Evolutionary conservation across 1,140 invertebrate species (phyloP), one percentile per base, ranked within the genome.

Genomic region (Papilio machaon): DNA sequence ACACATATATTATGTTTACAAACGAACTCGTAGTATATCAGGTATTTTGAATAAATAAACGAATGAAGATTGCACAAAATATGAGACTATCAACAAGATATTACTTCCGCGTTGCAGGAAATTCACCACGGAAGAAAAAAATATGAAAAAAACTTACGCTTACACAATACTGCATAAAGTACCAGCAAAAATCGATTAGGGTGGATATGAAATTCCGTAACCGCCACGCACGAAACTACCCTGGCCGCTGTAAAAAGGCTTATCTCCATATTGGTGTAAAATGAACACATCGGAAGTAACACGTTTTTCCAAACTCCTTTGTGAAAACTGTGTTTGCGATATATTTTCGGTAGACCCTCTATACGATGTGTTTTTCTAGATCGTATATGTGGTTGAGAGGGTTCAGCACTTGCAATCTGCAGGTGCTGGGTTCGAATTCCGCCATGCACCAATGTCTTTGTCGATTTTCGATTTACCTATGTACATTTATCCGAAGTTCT

Each of bases 211-310:
- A 70, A 70, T 70, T 70, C 64, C 64, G 64, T 70, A 70, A 70
- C 58, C 64, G 64, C 64, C n/a, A 70, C 64, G 30, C 64, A 70
- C 64, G 64, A 38, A 70, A 70, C 64, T 70, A 70, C 64, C 64
- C 30, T 70, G 64, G 23, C 64, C 64, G 64, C 30, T 70, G 64
- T 70, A 35, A 64, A 64, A 60, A 70, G 64, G 64, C 64, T 70
- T 70, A 70, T 70, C 64, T 70, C 30, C 64, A 70, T 70, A 70
- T 35, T 70, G 64, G 23, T 70, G 64, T 70, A 70, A 70, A 70
- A 70, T 70, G 64, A 70, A 70, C 64, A 70, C 64, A 70, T 70
- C 64, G 64, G 64, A 70, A 70, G 64, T 67, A 67, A 67, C 64
- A 67, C 30, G 64, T 67, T 67, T 67, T 67, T 67, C 64, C 64